These are phyloP conservation scores for Atta colombica DNA, from an alignment of 1,140 invertebrate species.

Conservation along the genomic window DNA sequence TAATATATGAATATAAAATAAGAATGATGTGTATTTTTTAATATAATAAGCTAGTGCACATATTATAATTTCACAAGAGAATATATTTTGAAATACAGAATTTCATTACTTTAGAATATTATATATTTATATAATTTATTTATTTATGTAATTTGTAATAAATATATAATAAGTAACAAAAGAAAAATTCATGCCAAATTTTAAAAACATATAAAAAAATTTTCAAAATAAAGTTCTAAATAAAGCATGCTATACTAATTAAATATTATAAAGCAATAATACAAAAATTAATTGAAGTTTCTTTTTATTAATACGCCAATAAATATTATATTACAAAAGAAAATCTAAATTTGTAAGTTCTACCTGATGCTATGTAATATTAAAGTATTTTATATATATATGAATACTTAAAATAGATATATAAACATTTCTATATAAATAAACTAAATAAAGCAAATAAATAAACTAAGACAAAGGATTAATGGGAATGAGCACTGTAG, in stretches of 20 bases:
- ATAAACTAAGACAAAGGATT: too few species aligned
- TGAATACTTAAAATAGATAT: neutral
- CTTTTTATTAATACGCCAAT: neutral
- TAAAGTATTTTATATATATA: neutral
- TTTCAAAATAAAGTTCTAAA: slow-evolving; percentile 20
- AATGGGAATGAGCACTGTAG: too few species aligned
- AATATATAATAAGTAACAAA: neutral
- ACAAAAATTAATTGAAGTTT: slow-evolving; percentile 16
- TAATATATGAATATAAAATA: neutral
- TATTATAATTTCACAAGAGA: slow-evolving; percentile 8
- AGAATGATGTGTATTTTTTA: slow-evolving; percentile 37
- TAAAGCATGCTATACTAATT: slow-evolving; percentile 27
- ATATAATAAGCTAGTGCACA: slow-evolving; percentile 29
- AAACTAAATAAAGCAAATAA: too few species aligned
- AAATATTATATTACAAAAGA: neutral
- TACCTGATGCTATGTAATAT: slow-evolving; percentile 2
- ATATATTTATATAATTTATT: slow-evolving; percentile 11
- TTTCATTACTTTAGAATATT: neutral
- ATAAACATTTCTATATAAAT: slow-evolving; percentile 14
- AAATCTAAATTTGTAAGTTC: slow-evolving; percentile 21
- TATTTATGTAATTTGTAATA: slow-evolving; percentile 19
- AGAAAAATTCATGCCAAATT: slow-evolving; percentile 28
- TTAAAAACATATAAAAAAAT: slow-evolving; percentile 13
- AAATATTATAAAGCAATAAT: slow-evolving; percentile 14
- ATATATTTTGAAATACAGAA: slow-evolving; percentile 19